Conservation (phyloP, 2,113 vertebrate genomes). For the Cavia porcellus region DNA sequence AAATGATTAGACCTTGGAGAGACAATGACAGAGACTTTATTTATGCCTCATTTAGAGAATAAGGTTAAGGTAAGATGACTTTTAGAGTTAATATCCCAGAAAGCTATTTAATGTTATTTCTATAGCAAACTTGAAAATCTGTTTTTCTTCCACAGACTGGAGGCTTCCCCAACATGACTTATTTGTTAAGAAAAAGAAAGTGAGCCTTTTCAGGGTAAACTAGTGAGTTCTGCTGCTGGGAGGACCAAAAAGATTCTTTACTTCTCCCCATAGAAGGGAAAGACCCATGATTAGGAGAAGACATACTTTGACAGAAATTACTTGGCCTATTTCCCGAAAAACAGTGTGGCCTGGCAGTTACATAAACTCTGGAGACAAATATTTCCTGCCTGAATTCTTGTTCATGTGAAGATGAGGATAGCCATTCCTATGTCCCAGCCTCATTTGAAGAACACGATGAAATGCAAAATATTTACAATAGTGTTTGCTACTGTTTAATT, state of each 20-base stretch:
- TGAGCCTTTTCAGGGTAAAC: not conserved
- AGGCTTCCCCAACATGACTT: not conserved
- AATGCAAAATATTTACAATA: conserved; percentile 21
- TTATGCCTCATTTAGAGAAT: not conserved
- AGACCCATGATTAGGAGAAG: not conserved
- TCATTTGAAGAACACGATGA: not conserved
- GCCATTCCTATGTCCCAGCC: not conserved
- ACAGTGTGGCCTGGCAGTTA: accelerated
- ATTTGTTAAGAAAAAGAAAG: not conserved
- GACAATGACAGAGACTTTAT: not conserved
- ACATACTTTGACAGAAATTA: not conserved
- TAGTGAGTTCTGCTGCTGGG: not conserved
- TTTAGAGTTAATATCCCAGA: conserved; percentile 18
- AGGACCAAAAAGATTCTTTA: not conserved
- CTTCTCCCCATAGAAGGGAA: not conserved
- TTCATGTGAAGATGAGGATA: conserved; percentile 5
- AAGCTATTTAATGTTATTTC: conserved; percentile 18
- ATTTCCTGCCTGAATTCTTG: not conserved
- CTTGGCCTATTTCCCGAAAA: not conserved
- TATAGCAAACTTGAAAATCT: conserved; percentile 18
- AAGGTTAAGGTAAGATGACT: conserved; percentile 6
- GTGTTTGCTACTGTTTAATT: conserved; percentile 21
- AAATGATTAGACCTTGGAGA: conserved; percentile 1
- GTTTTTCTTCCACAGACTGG: not conserved
- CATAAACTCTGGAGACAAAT: not conserved